phyloP scores from a whole-genome alignment of 2,797 vertebrate species.

The Enteromius treurensis region DNA sequence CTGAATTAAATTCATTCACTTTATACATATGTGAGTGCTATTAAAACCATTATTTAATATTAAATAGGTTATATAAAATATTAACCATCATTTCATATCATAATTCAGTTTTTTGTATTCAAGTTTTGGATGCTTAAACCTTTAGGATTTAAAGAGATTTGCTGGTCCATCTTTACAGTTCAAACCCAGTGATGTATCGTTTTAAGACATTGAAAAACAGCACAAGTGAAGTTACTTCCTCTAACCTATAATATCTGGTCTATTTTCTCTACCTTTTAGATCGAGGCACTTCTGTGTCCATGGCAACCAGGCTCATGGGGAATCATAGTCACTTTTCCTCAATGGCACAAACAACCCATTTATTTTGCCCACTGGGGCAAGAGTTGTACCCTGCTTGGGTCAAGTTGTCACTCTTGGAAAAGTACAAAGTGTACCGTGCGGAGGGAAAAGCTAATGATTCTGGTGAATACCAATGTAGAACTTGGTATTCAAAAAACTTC shows the following conservation, averaged over 20 bases:
- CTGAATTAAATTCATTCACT: background rate
- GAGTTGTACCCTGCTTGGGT: conserved; percentile 34
- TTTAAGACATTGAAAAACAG: background rate
- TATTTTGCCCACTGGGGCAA: conserved; percentile 14
- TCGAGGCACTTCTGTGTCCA: conserved; percentile 59
- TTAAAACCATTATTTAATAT: background rate
- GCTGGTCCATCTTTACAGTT: background rate
- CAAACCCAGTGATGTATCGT: background rate
- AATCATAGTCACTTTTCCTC: conserved; percentile 17
- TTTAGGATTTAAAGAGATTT: background rate
- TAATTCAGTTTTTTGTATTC: background rate
- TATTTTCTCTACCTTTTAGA: conserved; percentile 22
- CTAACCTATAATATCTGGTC: conserved; percentile 16
- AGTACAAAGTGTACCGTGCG: background rate
- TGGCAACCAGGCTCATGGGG: conserved; percentile 63
- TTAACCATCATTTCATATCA: background rate
- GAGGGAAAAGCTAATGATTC: background rate
- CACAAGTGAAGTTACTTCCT: conserved; percentile 8
- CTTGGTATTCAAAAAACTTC: background rate
- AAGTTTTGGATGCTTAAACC: background rate
- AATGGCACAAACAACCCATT: conserved; percentile 29
- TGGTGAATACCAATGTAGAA: background rate
- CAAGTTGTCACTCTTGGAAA: conserved; percentile 29
- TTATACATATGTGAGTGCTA: background rate
- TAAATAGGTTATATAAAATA: no score